Conservation (phyloP, 1,140 invertebrate species). For the Plectus sambesii region DNA sequence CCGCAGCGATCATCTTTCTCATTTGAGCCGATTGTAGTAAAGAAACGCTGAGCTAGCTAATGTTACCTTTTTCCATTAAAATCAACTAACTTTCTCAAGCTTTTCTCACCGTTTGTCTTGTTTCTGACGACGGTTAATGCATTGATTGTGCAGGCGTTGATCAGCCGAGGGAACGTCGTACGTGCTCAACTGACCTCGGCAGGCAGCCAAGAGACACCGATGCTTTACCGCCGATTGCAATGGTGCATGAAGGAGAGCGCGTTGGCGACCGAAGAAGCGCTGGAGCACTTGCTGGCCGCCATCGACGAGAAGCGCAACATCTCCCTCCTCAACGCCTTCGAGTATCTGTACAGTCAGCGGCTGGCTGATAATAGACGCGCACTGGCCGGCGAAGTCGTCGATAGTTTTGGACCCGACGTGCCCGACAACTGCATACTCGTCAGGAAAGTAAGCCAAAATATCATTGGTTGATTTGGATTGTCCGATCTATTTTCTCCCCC, state of each 20-base stretch:
- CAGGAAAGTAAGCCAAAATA: constrained; percentile 13
- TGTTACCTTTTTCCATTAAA: too few species aligned
- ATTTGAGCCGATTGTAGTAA: too few species aligned
- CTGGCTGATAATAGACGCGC: constrained; percentile 2
- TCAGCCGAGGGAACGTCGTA: too few species aligned
- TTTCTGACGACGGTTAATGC: too few species aligned
- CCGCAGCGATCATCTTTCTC: too few species aligned
- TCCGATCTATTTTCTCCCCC: too few species aligned
- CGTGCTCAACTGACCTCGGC: too few species aligned
- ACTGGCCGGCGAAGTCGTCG: not conserved
- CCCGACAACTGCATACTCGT: constrained; percentile 26
- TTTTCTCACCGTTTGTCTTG: too few species aligned
- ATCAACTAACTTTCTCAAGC: too few species aligned
- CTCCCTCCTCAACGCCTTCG: constrained; percentile 13
- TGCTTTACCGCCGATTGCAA: constrained; percentile 14
- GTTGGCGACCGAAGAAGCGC: constrained; percentile 16
- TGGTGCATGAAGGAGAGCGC: constrained; percentile 19
- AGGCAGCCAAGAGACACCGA: too few species aligned
- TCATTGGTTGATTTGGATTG: not conserved
- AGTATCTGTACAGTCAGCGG: constrained; percentile 14
- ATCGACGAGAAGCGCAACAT: constrained; percentile 20
- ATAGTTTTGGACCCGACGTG: constrained; percentile 3
- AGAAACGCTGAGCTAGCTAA: too few species aligned
- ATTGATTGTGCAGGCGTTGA: too few species aligned
- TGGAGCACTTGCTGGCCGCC: constrained; percentile 20